These are phyloP conservation scores for Pseudochirops corinnae DNA, from an alignment of 2,797 vertebrate genomes.

Conservation along the genomic window DNA sequence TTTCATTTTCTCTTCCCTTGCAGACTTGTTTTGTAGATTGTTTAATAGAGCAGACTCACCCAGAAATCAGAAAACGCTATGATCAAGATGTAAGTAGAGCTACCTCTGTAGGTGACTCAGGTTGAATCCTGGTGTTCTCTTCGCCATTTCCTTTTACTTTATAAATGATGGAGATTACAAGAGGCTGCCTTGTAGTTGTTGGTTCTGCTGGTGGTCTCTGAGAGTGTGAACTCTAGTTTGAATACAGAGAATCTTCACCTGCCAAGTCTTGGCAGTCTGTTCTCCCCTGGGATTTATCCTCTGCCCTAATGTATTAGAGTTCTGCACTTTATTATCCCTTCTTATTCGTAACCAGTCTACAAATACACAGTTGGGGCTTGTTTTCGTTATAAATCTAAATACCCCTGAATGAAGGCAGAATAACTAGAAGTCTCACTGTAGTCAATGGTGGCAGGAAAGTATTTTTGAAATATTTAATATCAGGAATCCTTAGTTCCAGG, in stretches of 20 bases:
- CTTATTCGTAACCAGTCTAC: conserved; percentile 62
- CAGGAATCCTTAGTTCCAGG: not conserved
- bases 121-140: not conserved
- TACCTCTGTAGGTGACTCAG: conserved; percentile 7
- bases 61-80: conserved; percentile 96
- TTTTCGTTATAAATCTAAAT: conserved; percentile 70
- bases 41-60: conserved; percentile 98
- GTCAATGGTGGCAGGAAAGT: conserved; percentile 40
- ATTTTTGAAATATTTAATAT: not conserved
- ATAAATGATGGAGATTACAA: conserved; percentile 1
- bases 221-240: conserved; percentile 45
- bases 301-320: conserved; percentile 51
- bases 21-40: conserved; percentile 99
- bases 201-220: conserved; percentile 48
- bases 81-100: conserved; percentile 94
- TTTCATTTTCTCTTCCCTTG: conserved; percentile 66
- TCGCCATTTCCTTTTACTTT: not conserved
- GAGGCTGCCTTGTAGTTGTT: not conserved
- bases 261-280: conserved; percentile 49
- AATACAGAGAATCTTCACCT: conserved; percentile 39
- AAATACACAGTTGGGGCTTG: conserved; percentile 62
- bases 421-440: conserved; percentile 63
- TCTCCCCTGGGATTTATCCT: conserved; percentile 51
- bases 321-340: conserved; percentile 43
- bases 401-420: conserved; percentile 58